Evolutionary conservation across 2,113 vertebrate species (phyloP).

Genomic region (Onychostoma macrolepis): DNA sequence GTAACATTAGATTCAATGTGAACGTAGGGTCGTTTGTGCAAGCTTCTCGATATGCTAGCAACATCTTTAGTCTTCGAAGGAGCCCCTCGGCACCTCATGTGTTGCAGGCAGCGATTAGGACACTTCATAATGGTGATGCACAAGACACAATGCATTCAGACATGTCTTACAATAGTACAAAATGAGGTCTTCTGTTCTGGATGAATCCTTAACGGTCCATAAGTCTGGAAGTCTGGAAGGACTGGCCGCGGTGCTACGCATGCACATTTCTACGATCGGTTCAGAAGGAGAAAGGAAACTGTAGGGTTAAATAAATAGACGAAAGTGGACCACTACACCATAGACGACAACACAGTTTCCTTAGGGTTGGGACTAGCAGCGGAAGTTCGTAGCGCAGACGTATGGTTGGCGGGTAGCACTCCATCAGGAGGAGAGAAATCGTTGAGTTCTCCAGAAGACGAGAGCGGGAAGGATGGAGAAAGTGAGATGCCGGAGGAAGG

Average conservation of each 20-base stretch:
- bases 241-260: conserved; percentile 70
- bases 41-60: conserved; percentile 41
- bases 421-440: conserved; percentile 91
- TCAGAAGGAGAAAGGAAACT: conserved; percentile 42
- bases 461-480: conserved; percentile 95
- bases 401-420: conserved; percentile 76
- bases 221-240: conserved; percentile 52
- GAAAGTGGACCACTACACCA: conserved; percentile 70
- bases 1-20: conserved; percentile 30
- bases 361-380: conserved; percentile 84
- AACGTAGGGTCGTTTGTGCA: conserved; percentile 37
- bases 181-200: conserved; percentile 61
- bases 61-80: conserved; percentile 16
- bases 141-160: conserved; percentile 67
- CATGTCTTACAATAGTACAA: conserved; percentile 62
- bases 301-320: conserved; percentile 17
- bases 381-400: conserved; percentile 84
- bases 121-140: conserved; percentile 47
- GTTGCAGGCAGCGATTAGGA: conserved; percentile 76
- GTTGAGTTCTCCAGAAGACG: conserved; percentile 94
- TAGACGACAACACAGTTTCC: conserved; percentile 75
- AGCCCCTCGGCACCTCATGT: conserved; percentile 54
- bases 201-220: conserved; percentile 56
- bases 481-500: conserved; percentile 97
- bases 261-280: conserved; percentile 75